phyloP scores from a whole-genome alignment of 2,888 invertebrate genomes.

The Hofmannophila pseudospretella region DNA sequence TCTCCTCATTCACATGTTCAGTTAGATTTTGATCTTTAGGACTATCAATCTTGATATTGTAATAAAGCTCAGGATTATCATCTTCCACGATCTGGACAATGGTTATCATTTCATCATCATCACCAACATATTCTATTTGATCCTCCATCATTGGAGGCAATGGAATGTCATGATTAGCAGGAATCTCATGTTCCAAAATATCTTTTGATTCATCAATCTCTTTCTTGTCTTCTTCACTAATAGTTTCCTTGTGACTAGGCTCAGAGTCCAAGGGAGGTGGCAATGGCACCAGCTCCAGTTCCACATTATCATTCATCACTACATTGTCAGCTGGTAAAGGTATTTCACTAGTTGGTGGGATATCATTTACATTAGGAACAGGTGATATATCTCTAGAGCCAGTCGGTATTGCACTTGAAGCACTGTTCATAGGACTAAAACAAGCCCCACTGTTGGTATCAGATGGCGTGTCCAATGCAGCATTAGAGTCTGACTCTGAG shows the following conservation, averaged over 20 bases:
- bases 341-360: constrained; percentile 14
- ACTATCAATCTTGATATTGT: constrained; percentile 59
- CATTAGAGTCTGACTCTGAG: constrained; percentile 72
- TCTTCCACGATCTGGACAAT: constrained; percentile 73
- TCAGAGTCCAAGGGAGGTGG: constrained; percentile 13
- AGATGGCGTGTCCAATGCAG: constrained; percentile 52
- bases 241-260: constrained; percentile 2
- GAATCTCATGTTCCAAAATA: constrained; percentile 5
- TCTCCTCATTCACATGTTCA: constrained; percentile 8
- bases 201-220: constrained; percentile 6
- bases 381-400: constrained; percentile 48
- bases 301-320: constrained; percentile 7
- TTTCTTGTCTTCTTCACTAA: constrained; percentile 2
- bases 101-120: constrained; percentile 72
- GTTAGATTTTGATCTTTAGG: constrained; percentile 30
- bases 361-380: constrained; percentile 22
- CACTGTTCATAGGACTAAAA: constrained; percentile 41
- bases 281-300: constrained; percentile 12
- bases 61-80: constrained; percentile 61
- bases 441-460: constrained; percentile 50
- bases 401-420: constrained; percentile 26
- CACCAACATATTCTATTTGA: constrained; percentile 48
- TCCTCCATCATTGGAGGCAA: constrained; percentile 37
- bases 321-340: constrained; percentile 21
- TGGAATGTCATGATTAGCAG: constrained; percentile 18